A percentile compares a stretch with the other conserved stretches of the same genome.
phyloP scores from a whole-genome alignment of 2,113 vertebrate species.

The Raja brachyura region DNA sequence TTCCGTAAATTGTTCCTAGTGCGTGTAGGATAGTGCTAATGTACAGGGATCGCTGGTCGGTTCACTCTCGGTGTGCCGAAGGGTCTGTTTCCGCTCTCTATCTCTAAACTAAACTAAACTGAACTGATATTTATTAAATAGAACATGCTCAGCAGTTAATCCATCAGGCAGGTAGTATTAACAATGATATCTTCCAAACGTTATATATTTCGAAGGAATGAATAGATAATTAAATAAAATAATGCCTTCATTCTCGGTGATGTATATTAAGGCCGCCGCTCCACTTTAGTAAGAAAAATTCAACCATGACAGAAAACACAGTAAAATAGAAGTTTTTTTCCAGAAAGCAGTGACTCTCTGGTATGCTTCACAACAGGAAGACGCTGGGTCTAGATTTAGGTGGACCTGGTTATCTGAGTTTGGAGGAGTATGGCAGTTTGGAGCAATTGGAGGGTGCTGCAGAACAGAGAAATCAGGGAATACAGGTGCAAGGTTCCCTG shows the following conservation, averaged over 20 bases:
- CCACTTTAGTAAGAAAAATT: not conserved
- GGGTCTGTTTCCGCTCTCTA: too few species aligned
- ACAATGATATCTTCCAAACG: not conserved
- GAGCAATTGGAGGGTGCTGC: not conserved
- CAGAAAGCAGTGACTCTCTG: not conserved
- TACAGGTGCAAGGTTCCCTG: too few species aligned
- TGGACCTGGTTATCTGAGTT: not conserved
- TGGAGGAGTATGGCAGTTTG: not conserved
- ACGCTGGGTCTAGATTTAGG: not conserved
- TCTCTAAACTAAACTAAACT: too few species aligned
- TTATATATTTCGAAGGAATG: not conserved
- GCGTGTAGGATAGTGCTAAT: too few species aligned
- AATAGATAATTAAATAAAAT: not conserved
- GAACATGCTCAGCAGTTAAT: not conserved
- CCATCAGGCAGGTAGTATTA: not conserved
- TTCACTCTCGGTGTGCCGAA: too few species aligned
- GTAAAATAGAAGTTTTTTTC: not conserved
- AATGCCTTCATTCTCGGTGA: not conserved
- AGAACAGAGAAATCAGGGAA: too few species aligned
- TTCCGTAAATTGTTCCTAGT: too few species aligned
- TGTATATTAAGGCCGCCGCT: not conserved
- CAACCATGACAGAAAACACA: not conserved
- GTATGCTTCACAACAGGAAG: not conserved
- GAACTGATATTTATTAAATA: not conserved
- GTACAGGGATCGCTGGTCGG: too few species aligned